A percentile compares a stretch with the other conserved stretches of the same genome.
Conservation (phyloP, 2,113 vertebrate genomes). For the Eudorcas thomsonii region DNA sequence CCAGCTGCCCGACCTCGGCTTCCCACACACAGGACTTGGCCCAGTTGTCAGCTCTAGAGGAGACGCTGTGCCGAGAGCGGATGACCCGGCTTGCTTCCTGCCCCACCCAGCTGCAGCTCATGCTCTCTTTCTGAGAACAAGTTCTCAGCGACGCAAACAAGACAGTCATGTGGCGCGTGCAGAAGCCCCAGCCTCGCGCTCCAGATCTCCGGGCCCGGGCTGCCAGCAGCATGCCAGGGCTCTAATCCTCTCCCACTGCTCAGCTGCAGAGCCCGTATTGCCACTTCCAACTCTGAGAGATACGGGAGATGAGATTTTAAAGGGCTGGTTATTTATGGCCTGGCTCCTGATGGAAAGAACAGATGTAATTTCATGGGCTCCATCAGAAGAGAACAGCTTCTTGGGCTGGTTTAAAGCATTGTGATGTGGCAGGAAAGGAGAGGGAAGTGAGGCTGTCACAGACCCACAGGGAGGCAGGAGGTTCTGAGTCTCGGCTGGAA, state of each 20-base stretch:
- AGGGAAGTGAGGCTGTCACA: neutral
- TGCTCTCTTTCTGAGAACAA: constrained; percentile 13
- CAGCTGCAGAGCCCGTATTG: neutral
- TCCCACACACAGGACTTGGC: neutral
- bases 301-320: constrained; percentile 67
- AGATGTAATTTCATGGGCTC: constrained; percentile 67
- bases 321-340: constrained; percentile 70
- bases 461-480: neutral
- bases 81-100: neutral
- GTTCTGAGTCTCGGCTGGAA: neutral
- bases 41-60: neutral
- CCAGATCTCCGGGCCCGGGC: neutral
- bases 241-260: constrained; percentile 47
- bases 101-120: neutral
- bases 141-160: neutral
- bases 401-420: neutral
- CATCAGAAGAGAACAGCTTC: constrained; percentile 54
- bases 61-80: neutral
- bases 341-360: constrained; percentile 65
- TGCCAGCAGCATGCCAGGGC: constrained; percentile 12
- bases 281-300: constrained; percentile 47
- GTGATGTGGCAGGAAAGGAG: neutral
- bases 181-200: neutral
- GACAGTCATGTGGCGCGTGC: neutral
- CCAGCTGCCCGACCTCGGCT: constrained; percentile 23